Base-by-base conservation (phyloP, 2,797 vertebrate species). In the Valencia hispanica region DNA sequence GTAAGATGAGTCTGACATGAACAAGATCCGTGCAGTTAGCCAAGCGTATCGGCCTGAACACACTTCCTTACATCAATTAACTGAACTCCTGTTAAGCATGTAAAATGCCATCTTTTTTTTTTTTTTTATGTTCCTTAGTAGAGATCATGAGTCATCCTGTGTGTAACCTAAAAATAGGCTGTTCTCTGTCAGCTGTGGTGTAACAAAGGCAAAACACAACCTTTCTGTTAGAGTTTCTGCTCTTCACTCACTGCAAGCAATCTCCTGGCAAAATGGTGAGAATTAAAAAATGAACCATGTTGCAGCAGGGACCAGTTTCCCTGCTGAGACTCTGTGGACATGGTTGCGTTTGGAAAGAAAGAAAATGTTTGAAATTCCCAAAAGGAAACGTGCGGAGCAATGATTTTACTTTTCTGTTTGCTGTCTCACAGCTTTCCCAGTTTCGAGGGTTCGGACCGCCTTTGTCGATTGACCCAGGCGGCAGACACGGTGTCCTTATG, bases 221-320 rank as follows among this genome's bases (percentile, higher is more conserved):
- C 41, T 59, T 18, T 57, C 20, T 70, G 0, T 3, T 20, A 12
- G 8, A 30, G 17, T 72, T 48, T 27, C 59, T 50, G 27, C 71
- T 82, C 73, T 77, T 59, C 55, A 73, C 79, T 71, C 70, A 81
- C 73, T 61, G 25, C 71, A 82, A 45, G 15, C 72, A 78, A 83
- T 88, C 81, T 80, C 68, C 78, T 80, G 74, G 79, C 79, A 71
- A 78, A 89, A 91, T 41, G 70, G 74, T 79, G 79, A 82, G 81
- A 79, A 87, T 57, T 74, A 79, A 91, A n/a, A 61, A 85, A 79
- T 83, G 81, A 86, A 84, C 86, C 81, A 79, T 75, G 84, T 79
- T 70, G 84, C 85, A 80, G 79, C 75, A 41, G 75, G 68, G 50
- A 65, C 73, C 17, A 1, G 50, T 80, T 34, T 78, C 69, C 75